These are phyloP conservation scores for Portunus trituberculatus DNA, from an alignment of 1,140 invertebrate species.

Conservation along the genomic window DNA sequence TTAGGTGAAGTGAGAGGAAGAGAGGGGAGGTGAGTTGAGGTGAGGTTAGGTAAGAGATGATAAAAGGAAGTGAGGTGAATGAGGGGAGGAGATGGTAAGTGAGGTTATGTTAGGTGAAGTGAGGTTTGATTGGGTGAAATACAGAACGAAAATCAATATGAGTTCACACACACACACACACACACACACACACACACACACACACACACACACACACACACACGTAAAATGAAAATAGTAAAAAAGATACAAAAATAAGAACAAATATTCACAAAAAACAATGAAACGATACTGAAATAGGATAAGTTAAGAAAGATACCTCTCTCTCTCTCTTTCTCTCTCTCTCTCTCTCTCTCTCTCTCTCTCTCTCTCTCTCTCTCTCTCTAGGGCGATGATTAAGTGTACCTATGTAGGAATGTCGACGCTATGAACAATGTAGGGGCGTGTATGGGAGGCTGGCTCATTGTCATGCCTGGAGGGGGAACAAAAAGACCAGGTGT, in stretches of 20 bases:
- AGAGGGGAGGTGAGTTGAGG: too few species aligned
- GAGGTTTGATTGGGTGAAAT: too few species aligned
- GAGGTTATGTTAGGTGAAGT: too few species aligned
- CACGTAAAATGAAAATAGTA: neutral
- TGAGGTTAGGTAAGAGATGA: too few species aligned
- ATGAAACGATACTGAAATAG: too few species aligned
- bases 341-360: constrained; percentile 2
- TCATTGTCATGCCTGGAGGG: neutral
- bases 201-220: neutral
- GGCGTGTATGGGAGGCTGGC: neutral
- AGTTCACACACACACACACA: neutral
- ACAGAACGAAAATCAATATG: too few species aligned
- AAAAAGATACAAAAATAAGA: neutral
- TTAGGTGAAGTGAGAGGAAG: too few species aligned
- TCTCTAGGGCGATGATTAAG: neutral
- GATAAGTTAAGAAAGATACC: too few species aligned
- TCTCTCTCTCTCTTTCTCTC: neutral
- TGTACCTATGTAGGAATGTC: neutral
- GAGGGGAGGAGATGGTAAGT: too few species aligned
- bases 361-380: constrained; percentile 9
- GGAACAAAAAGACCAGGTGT: neutral
- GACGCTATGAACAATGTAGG: neutral
- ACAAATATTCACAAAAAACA: neutral
- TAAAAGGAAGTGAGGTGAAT: too few species aligned
- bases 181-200: neutral